Conservation (phyloP, 1,140 invertebrate genomes). For the Lordiphosa stackelbergi region DNA sequence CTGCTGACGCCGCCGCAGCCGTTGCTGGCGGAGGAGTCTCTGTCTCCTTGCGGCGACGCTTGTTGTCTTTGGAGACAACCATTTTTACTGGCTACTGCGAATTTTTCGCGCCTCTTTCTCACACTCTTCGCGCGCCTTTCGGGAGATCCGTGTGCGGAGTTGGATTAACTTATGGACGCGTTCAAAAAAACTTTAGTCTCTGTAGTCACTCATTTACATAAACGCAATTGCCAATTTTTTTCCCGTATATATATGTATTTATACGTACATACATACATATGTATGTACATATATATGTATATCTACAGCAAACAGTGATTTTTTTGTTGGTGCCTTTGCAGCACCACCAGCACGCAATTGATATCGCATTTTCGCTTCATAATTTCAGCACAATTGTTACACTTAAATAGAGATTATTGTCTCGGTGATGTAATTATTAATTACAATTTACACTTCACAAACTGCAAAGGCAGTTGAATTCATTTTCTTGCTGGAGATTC, state of each 20-base stretch:
- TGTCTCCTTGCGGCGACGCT: slow-evolving; percentile 71
- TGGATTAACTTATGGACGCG: slow-evolving; percentile 18
- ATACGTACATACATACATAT: slow-evolving; percentile 49
- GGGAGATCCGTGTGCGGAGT: background rate
- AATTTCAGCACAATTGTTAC: slow-evolving; percentile 28
- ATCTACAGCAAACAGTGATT: slow-evolving; percentile 63
- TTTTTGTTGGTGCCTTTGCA: slow-evolving; percentile 59
- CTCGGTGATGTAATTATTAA: slow-evolving; percentile 30
- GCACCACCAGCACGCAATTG: slow-evolving; percentile 40
- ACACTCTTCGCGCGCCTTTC: slow-evolving; percentile 16
- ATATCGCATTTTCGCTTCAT: slow-evolving; percentile 71
- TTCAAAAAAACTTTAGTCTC: slow-evolving; percentile 1
- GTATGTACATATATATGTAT: slow-evolving; percentile 31
- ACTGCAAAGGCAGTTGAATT: slow-evolving; percentile 39
- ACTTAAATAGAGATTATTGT: slow-evolving; percentile 57
- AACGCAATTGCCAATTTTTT: slow-evolving; percentile 29
- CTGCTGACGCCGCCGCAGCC: slow-evolving; percentile 31
- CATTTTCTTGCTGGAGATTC: slow-evolving; percentile 58
- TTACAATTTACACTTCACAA: slow-evolving; percentile 49
- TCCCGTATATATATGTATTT: slow-evolving; percentile 16
- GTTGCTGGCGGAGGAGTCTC: slow-evolving; percentile 65
- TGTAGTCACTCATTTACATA: slow-evolving; percentile 26
- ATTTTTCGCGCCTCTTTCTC: slow-evolving; percentile 69
- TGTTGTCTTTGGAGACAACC: slow-evolving; percentile 77
- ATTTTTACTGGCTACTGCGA: slow-evolving; percentile 57